Evolutionary conservation across 2,797 vertebrate species (phyloP).

Genomic region (Microchirus variegatus): DNA sequence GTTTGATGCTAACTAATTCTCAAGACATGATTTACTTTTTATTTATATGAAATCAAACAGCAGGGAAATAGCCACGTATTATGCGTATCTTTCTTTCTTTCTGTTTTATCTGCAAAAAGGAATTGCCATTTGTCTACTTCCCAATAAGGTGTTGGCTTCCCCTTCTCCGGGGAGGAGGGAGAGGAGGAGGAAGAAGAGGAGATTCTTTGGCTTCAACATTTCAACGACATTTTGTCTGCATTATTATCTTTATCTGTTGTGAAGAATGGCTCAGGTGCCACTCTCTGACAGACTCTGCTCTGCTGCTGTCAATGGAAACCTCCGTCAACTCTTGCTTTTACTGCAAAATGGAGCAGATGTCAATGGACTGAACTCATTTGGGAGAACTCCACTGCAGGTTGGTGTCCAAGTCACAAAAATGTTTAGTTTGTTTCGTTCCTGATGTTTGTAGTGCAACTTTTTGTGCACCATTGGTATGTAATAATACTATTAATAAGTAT

Average conservation of each 20-base stretch:
- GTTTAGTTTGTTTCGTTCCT: neutral
- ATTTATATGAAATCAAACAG: too few species aligned
- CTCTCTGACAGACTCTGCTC: conserved; percentile 85
- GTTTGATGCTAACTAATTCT: too few species aligned
- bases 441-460: neutral
- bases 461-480: neutral
- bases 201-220: neutral
- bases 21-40: too few species aligned
- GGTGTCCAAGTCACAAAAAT: conserved; percentile 63
- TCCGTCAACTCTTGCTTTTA: conserved; percentile 80
- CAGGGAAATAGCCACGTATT: too few species aligned
- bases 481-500: too few species aligned
- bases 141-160: too few species aligned
- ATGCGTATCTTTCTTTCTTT: too few species aligned
- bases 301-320: conserved; percentile 90
- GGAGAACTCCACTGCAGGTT: conserved; percentile 94
- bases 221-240: neutral
- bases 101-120: too few species aligned
- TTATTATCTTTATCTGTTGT: conserved; percentile 41
- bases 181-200: neutral
- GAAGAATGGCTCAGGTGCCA: conserved; percentile 86
- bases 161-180: too few species aligned
- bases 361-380: conserved; percentile 87
- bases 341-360: conserved; percentile 87
- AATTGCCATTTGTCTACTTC: too few species aligned